Base-by-base conservation (phyloP, 2,888 invertebrate species). In the Eupithecia dodoneata region DNA sequence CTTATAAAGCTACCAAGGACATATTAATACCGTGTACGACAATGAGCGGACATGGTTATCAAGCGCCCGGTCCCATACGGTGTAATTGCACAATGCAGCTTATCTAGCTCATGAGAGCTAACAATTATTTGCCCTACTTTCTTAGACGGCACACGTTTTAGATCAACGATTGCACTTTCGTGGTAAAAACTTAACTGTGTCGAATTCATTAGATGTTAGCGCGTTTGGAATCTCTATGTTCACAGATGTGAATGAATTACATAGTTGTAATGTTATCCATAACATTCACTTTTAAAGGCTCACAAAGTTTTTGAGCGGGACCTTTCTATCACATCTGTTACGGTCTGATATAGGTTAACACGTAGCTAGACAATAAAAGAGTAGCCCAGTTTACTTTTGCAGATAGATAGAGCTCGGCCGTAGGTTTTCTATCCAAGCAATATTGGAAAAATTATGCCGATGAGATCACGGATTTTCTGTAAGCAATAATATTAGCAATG, bases 31-130 rank as follows among this genome's bases (percentile, higher is more conserved):
- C 86, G 85, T 84, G 87, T 83, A 86, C 86, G 85, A 86, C 91
- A 92, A 91, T 90, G 87, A 88, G 87, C 90, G 90, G 90, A 88
- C 89, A 88, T 90, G 89, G 91, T 90, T 87, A 90, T 91, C 91
- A 90, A 87, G 87, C 78, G 84, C 84, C 84, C 84, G 86, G 88
- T 87, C 90, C 91, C 89, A 89, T 91, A 87, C 87, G 73, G 65
- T 73, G 82, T 85, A 88, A 87, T 93, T 93, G 93, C 93, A 92
- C 93, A 93, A 92, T 92, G 92, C 92, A 91, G 89, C 91, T 92
- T 93, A 93, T 91, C 91, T 92, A 89, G 90, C 88, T 85, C 89
- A 89, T 86, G 89, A 89, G 90, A 92, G 87, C 87, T 86, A 89
- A 89, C 90, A 90, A 91, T 91, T 92, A 90, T 89, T 88, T 91